Evolutionary conservation across 2,113 vertebrate species (phyloP).

Genomic region (Antigone vipio): DNA sequence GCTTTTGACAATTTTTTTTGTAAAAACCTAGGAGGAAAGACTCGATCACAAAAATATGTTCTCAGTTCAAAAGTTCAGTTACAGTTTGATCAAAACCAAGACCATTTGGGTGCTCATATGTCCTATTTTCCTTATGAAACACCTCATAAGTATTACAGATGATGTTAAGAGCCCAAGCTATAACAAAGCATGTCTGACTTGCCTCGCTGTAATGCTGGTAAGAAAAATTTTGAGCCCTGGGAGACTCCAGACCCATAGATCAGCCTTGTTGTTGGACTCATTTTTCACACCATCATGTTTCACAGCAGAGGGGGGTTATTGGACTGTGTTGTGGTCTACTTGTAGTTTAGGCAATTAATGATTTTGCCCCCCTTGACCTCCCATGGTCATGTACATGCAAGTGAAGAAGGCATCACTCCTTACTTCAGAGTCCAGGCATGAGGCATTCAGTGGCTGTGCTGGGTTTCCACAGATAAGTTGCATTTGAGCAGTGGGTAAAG

Average conservation of each 20-base stretch:
- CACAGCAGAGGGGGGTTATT: not conserved
- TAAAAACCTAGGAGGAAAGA: not conserved
- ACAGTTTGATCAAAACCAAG: not conserved
- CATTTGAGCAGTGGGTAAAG: not conserved
- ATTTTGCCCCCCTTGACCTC: not conserved
- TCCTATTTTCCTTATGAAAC: not conserved
- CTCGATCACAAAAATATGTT: not conserved
- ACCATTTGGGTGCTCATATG: not conserved
- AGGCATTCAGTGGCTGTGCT: not conserved
- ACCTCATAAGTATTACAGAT: not conserved
- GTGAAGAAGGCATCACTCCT: not conserved
- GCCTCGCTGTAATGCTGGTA: not conserved
- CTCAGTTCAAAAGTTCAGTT: not conserved
- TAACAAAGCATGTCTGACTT: not conserved
- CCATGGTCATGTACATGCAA: accelerated
- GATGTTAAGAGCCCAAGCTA: not conserved
- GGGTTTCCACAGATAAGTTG: not conserved
- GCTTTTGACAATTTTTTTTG: not conserved
- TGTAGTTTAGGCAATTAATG: not conserved
- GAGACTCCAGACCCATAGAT: not conserved
- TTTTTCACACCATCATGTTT: not conserved
- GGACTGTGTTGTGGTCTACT: not conserved
- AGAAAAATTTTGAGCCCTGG: not conserved
- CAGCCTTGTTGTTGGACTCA: not conserved
- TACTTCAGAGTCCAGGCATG: not conserved